These are phyloP conservation scores for Mylabris phalerata DNA, from an alignment of 1,140 invertebrate genomes.

Conservation along the genomic window DNA sequence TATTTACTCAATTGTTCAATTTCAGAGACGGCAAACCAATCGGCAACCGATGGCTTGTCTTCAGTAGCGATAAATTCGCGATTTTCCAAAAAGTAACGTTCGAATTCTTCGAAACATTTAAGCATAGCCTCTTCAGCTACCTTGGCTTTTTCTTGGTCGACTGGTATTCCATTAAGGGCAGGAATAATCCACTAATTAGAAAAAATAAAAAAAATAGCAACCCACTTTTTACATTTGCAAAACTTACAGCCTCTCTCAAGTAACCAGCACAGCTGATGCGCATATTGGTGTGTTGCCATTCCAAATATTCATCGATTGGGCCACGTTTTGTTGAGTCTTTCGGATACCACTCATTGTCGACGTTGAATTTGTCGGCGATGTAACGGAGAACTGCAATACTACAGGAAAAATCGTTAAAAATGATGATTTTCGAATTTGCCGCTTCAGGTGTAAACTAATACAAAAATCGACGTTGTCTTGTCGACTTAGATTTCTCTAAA, in stretches of 20 bases:
- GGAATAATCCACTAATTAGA: too few relatives aligned
- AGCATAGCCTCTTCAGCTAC: slow-evolving; percentile 48
- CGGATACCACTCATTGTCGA: slow-evolving; percentile 67
- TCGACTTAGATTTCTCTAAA: neutral
- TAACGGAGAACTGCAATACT: slow-evolving; percentile 71
- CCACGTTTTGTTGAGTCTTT: slow-evolving; percentile 60
- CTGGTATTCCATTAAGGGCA: too few relatives aligned
- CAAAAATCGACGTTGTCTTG: too few relatives aligned
- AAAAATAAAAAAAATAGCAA: slow-evolving; percentile 11
- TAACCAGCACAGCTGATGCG: slow-evolving; percentile 60
- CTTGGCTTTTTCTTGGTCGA: slow-evolving; percentile 42
- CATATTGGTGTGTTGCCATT: slow-evolving; percentile 79
- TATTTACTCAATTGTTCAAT: slow-evolving; percentile 72
- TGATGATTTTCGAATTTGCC: neutral
- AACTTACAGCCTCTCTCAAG: slow-evolving; percentile 56
- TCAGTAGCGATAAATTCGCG: slow-evolving; percentile 58
- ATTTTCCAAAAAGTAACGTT: slow-evolving; percentile 55
- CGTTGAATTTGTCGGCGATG: slow-evolving; percentile 46
- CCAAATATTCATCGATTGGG: slow-evolving; percentile 73
- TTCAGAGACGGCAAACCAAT: slow-evolving; percentile 76
- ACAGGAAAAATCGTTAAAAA: slow-evolving; percentile 29
- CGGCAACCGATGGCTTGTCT: slow-evolving; percentile 62
- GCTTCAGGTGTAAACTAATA: too few relatives aligned
- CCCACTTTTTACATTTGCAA: slow-evolving; percentile 27
- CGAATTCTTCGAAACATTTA: slow-evolving; percentile 50